Base-by-base conservation (phyloP, 2,888 invertebrate genomes). In the Tortricodes alternella region DNA sequence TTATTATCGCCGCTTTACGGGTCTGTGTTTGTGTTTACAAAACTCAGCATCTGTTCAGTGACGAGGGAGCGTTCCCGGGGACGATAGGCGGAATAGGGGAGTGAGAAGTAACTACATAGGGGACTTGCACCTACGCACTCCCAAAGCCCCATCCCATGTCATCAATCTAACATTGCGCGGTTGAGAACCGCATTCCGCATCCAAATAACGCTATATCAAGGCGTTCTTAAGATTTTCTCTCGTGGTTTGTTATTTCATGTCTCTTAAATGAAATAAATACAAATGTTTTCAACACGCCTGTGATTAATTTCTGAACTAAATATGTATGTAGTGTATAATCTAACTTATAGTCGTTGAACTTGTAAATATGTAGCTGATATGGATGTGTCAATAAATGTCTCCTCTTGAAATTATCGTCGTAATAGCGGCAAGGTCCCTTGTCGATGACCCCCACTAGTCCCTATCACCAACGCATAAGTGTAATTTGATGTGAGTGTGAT, bases 21-120 rank as follows among this genome's bases (percentile, higher is more conserved):
- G 64, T 60, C 63, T 67, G 58, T 76, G 75, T 76, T 78, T 76
- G 71, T 80, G 76, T 80, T 78, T 77, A 79, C 77, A 72, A 73
- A 67, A 68, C 64, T 70, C 73, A 71, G 75, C 80, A 78, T 80
- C 80, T 80, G 80, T 71, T 63, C 70, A 64, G 67, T 62, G 55
- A 60, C 62, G 58, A 57, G 65, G 64, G 62, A 46, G 61, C 55
- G 55, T 29, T 58, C 57, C 59, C 58, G 58, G 49, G 48, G 34
- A 52, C 49, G 62, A 43, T 62, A 64, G 61, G 44, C 53, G 62
- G 63, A 50, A 58, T 52, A 60, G 57, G 46, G 60, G 49, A 38
- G 19, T 56, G 50, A 61, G 58, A n/a, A n/a, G n/a, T n/a, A n/a
- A n/a, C n/a, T n/a, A n/a, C 61, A 60, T 34, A 60, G 61, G 63